Base-by-base conservation (phyloP, 2,888 invertebrate species). In the Pinctada fucata region DNA sequence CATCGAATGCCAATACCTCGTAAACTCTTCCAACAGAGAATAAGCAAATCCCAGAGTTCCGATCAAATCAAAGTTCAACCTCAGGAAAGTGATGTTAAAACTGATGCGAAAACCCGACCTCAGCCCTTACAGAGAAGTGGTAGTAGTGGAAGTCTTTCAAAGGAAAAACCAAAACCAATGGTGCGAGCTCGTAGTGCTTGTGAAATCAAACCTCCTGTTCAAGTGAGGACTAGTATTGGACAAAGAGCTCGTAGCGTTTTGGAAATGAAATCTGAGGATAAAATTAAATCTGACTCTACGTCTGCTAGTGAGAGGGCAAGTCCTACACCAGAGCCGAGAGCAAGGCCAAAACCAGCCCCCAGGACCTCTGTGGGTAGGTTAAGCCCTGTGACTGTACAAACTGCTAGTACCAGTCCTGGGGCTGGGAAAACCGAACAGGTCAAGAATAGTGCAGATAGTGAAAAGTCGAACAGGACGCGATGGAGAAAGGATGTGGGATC, bases 191-290 rank as follows among this genome's bases (percentile, higher is more conserved):
- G 66, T 2, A 74, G 74, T 50, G 50, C 16, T 65, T n/a, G 10
- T n/a, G 74, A 74, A 49, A 66, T 74, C 13, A 74, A 74, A 66
- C 74, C 74, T 5, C 45, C 64, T 16, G 66, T 74, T 31, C 50
- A 47, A n/a, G 66, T 74, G n/a, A 13, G 48, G 4, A 58, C 72
- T 48, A 52, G 58, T 8, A 72, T 16, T 45, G 51, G 72, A 13
- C 78, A 73, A 16, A 78, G 73, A 50, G 67, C 78, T 68, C 73
- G 73, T 8, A 69, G 69, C 73, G 52, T 69, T 6, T 8, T 63
- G 4, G 68, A 75, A 13, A 58, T 75, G 31, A n/a, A 68, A 45
- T 31, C 72, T 58, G 67, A 72, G 16, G 72, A 52, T 45, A 58
- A 3, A 3, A 8, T 10, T 45, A 51, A 71, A 45, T 6, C 4